Conservation (phyloP, 2,797 vertebrate species). For the Chromis chromis region DNA sequence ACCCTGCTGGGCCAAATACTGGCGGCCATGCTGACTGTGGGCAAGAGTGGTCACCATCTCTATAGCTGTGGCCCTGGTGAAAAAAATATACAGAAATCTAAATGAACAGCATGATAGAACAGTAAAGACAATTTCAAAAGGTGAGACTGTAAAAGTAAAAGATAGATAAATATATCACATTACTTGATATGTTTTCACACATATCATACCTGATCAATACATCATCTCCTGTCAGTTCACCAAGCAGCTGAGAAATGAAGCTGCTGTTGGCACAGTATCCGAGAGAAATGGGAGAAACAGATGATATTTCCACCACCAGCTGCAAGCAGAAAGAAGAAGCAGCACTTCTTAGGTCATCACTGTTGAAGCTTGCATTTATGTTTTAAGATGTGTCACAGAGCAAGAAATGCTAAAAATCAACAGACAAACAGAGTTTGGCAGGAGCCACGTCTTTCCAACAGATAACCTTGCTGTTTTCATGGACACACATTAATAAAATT, state of each 20-base stretch:
- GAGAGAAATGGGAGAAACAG: conserved; percentile 89
- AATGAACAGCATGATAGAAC: neutral
- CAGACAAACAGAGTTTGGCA: neutral
- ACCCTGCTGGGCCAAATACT: conserved; percentile 92
- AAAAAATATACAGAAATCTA: neutral
- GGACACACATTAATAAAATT: neutral
- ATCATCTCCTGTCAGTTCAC: conserved; percentile 93
- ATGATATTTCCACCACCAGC: conserved; percentile 92
- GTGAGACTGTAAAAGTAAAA: neutral
- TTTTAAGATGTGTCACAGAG: neutral
- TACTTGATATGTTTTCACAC: neutral
- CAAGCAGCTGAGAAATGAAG: conserved; percentile 90
- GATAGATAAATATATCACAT: neutral
- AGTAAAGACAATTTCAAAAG: neutral
- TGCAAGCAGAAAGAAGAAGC: conserved; percentile 61
- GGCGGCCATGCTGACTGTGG: conserved; percentile 89
- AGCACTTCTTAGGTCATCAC: neutral
- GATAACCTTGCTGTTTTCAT: neutral
- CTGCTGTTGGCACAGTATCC: conserved; percentile 90
- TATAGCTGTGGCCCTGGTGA: conserved; percentile 90
- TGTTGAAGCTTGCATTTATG: neutral
- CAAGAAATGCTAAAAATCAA: neutral
- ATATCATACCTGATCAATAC: conserved; percentile 89
- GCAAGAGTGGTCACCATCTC: conserved; percentile 94
- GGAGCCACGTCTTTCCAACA: no score